Percentiles rank a stretch among this genome's conserved stretches.
Conservation (phyloP, 2,113 vertebrate genomes). For the Tetrax tetrax region DNA sequence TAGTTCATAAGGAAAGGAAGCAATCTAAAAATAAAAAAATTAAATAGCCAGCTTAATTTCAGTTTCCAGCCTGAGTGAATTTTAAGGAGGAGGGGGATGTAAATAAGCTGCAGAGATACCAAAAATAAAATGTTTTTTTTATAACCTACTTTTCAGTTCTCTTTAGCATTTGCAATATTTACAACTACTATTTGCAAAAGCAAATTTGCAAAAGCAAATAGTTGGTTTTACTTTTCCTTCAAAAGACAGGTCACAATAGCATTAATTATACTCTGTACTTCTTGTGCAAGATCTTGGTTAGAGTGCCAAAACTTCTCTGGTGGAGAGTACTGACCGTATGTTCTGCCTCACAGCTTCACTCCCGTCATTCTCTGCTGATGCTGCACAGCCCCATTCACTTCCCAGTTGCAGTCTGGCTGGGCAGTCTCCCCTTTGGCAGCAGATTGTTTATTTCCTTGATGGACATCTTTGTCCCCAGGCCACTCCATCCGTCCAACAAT, state of each 20-base stretch:
- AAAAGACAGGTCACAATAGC: not conserved
- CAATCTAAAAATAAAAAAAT: not conserved
- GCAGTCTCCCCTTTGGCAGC: not conserved
- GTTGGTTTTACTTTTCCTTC: not conserved
- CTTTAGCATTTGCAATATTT: not conserved
- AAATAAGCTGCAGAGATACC: not conserved
- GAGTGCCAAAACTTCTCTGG: not conserved
- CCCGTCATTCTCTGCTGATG: rapidly evolving
- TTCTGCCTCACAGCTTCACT: not conserved
- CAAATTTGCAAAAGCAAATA: not conserved
- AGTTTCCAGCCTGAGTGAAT: not conserved
- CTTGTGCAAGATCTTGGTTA: not conserved
- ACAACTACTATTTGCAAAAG: not conserved
- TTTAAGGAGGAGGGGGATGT: not conserved
- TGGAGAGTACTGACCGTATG: not conserved
- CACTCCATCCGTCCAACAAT: not conserved
- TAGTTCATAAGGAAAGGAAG: not conserved
- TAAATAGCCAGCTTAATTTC: not conserved
- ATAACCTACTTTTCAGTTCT: not conserved
- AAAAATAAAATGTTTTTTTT: not conserved
- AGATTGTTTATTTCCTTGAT: not conserved
- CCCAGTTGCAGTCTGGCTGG: not conserved
- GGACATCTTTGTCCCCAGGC: constrained; percentile 3
- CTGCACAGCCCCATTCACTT: not conserved
- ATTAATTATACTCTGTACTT: not conserved